Conservation (phyloP, 2,888 invertebrate species). For the Hydropsyche betteni region DNA sequence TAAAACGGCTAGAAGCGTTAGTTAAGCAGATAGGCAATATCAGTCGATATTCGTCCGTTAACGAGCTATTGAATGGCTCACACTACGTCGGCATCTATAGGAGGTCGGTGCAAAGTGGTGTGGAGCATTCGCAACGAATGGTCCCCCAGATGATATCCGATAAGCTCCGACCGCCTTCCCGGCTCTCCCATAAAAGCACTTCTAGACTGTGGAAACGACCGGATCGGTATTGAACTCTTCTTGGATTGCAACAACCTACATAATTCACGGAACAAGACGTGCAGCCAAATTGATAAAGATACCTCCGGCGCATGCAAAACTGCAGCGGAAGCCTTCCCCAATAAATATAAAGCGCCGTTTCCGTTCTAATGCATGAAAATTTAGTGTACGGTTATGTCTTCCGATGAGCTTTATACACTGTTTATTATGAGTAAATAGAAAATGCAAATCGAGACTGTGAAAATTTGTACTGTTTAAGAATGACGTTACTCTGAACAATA, state of each 20-base stretch:
- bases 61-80: conserved; percentile 38
- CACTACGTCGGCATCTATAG: conserved; percentile 27
- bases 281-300: conserved; percentile 24
- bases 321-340: background rate
- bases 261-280: background rate
- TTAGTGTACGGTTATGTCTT: background rate
- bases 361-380: background rate
- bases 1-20: conserved; percentile 27
- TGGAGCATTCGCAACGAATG: conserved; percentile 22
- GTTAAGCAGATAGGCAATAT: conserved; percentile 19
- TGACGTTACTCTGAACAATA: no score
- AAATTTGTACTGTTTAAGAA: no score
- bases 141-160: conserved; percentile 35
- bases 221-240: conserved; percentile 34
- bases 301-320: conserved; percentile 2
- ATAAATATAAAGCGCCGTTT: conserved; percentile 7
- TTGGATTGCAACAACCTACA: conserved; percentile 19
- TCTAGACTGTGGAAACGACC: conserved; percentile 22
- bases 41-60: conserved; percentile 31
- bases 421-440: no score
- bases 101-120: conserved; percentile 7
- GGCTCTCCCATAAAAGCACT: conserved; percentile 26
- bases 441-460: no score
- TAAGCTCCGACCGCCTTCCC: conserved; percentile 15
- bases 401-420: no score